Evolutionary conservation across 1,140 invertebrate genomes (phyloP), one percentile per base, ranked within the genome.

Genomic region (Atta texana): DNA sequence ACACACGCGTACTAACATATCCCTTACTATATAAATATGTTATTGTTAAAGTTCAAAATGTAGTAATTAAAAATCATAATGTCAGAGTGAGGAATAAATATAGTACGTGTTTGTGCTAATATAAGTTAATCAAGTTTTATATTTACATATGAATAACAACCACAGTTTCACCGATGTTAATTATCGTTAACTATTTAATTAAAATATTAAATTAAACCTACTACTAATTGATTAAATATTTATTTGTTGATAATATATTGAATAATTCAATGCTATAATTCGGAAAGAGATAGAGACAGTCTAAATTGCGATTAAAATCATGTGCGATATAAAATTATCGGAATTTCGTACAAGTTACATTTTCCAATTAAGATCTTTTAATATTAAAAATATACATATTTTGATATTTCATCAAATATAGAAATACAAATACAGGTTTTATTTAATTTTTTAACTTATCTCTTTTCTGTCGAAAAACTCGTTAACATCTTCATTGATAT

Each of bases 211-310:
- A 74, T 21, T 72, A 34, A 72, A 55, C 18, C 6, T 57, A 28
- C 6, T 57, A 28, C n/a, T 74, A 74, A 74, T 74, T 57, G 34
- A 74, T 57, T 74, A 74, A 57, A 74, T 55, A 12, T 74, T 57
- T 55, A 57, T 71, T 71, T 71, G 21, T 55, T 16, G 8, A 53
- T 24, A 71, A 8, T 31, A 57, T 55, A 18, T 8, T 8, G 18
- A 55, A 21, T 24, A 24, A 24, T 24, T 24, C 24, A 24, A 0
- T 74, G 28, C 7, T 34, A 57, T 16, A 55, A 57, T 74, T 74
- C 10, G 12, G 4, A 57, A 53, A 55, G 28, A 72, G 51, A 31
- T 3, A 34, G n/a, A 57, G 51, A 1, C 21, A 69, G n/a, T 57
- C 24, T 24, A n/a, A 31, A 57, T 75, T 57, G n/a, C 12, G 31